Evolutionary conservation across 2,113 vertebrate genomes (phyloP), one percentile per base, ranked within the genome.

Genomic region (Pseudopodoces humilis): DNA sequence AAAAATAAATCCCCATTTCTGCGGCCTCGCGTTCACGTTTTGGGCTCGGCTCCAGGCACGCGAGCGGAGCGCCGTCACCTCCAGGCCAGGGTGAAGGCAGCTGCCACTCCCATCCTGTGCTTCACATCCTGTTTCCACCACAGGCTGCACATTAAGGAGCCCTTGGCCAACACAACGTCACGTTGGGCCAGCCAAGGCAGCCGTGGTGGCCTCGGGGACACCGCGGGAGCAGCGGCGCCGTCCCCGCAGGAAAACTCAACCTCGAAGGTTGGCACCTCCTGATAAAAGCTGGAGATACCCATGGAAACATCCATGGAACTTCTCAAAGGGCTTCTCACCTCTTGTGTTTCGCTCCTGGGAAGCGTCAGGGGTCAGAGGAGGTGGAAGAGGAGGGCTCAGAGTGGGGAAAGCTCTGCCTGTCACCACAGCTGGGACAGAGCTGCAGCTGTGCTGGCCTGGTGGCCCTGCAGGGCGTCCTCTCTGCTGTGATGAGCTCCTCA

Each of bases 51-150:
- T 30, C 68, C 94, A 85, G 76, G 31, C 41, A 35, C 37, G 6
- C 1, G 13, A 65, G 76, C 71, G 30, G 30, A 28, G 80, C 43
- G 22, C 27, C 70, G 69, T 83, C 77, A 84, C 80, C 92, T 64
- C 59, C 84, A 60, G 91, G 93, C 39, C 46, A 64, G 68, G 23
- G 15, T 31, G 65, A 19, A 55, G 81, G 60, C 53, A 52, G 31
- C 62, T 44, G 90, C 90, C 87, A 65, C 92, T 95, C 95, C 92
- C 94, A 91, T 97, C 94, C 95, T 96, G 94, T 97, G 96, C 92
- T 94, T 97, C 92, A 95, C 68, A 94, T 97, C 95, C 97, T 97
- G 97, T 96, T 97, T 72, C 93, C 88, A 92, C 41, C 74, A 46
- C 53, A 6, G 95, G 78, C 80, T 53, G 58, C 47, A 12, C 46